Conservation (phyloP, 2,797 vertebrate species). For the Dryobates pubescens region DNA sequence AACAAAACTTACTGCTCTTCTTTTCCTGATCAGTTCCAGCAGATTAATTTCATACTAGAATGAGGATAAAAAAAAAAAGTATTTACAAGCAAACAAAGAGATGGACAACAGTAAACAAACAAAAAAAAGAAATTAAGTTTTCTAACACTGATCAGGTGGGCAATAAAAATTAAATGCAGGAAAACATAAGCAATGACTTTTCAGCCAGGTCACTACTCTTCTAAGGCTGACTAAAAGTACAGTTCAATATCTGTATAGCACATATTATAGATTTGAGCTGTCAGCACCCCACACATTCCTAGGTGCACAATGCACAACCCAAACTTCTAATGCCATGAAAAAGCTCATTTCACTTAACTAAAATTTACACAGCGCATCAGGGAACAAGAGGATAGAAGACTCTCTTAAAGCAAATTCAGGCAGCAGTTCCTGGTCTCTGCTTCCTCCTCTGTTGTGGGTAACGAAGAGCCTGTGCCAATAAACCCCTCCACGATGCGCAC, state of each 20-base stretch:
- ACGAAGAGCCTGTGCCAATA: rapidly evolving
- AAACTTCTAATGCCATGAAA: background rate
- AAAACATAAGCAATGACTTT: background rate
- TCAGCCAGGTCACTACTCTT: background rate
- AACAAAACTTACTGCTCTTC: slow-evolving; percentile 86
- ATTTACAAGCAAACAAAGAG: background rate
- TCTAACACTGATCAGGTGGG: background rate
- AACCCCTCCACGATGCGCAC: rapidly evolving
- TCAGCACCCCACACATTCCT: background rate
- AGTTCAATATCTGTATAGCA: background rate
- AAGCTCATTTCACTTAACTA: background rate
- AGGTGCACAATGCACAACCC: rapidly evolving
- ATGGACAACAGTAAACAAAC: background rate
- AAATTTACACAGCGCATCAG: background rate
- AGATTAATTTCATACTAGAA: slow-evolving; percentile 94
- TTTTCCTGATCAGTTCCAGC: slow-evolving; percentile 92
- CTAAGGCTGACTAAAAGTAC: background rate
- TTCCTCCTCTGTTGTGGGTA: rapidly evolving
- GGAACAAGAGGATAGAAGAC: background rate
- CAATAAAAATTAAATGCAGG: background rate
- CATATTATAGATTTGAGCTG: background rate
- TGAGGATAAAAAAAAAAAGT: background rate
- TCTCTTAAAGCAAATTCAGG: no score
- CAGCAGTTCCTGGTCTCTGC: rapidly evolving
- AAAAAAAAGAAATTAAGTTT: background rate